Evolutionary conservation across 2,113 vertebrate species (phyloP).

Genomic region (Odocoileus virginianus): DNA sequence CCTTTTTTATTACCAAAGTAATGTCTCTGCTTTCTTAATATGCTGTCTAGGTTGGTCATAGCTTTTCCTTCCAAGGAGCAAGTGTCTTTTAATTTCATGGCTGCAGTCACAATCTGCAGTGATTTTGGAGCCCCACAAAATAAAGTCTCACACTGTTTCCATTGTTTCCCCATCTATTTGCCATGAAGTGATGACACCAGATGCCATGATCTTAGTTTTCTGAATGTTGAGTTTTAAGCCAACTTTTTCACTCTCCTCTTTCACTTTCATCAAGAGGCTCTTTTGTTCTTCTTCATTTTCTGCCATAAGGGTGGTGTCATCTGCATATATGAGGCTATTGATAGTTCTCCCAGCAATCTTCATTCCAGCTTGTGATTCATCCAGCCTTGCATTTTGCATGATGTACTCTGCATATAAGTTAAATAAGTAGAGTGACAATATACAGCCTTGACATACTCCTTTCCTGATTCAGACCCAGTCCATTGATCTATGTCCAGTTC

Average conservation of each 20-base stretch:
- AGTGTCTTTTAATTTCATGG: neutral
- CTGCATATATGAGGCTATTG: neutral
- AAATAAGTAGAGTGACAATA: neutral
- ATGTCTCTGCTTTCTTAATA: neutral
- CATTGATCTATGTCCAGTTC: neutral
- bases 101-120: neutral
- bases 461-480: neutral
- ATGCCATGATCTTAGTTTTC: neutral
- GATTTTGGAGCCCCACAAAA: neutral
- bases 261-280: neutral
- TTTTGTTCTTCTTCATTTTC: neutral
- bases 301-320: neutral
- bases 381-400: neutral
- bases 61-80: neutral
- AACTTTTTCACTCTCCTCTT: neutral
- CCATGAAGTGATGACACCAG: neutral
- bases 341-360: neutral
- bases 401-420: neutral
- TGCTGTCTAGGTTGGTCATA: neutral
- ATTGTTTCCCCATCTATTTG: neutral
- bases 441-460: neutral
- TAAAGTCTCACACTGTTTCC: neutral
- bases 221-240: neutral
- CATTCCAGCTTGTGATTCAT: neutral
- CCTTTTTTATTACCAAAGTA: neutral